Conservation (phyloP, 2,888 invertebrate species). For the Ophraella communa region DNA sequence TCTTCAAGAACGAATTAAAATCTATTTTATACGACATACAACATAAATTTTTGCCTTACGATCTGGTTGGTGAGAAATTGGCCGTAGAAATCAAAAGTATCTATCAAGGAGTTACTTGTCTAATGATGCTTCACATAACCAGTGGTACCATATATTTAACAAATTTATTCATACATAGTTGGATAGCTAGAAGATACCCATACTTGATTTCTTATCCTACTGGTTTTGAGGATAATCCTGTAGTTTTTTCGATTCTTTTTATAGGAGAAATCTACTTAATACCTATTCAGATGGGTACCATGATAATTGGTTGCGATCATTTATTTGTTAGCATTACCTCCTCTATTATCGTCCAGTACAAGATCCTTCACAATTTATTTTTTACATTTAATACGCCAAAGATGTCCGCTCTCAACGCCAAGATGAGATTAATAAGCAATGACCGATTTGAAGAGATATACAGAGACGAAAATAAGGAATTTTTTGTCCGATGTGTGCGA, state of each 20-base stretch:
- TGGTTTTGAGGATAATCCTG: neutral
- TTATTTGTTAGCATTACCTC: neutral
- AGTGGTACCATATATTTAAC: neutral
- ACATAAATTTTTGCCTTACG: constrained; percentile 10
- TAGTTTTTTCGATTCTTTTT: constrained; percentile 1
- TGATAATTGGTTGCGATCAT: constrained; percentile 4
- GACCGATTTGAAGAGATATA: neutral
- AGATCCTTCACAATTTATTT: constrained; percentile 3
- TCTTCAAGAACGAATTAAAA: neutral
- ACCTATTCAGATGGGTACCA: neutral
- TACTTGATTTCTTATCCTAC: constrained; percentile 1
- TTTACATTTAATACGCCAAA: constrained; percentile 1
- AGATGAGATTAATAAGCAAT: neutral
- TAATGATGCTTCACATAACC: neutral
- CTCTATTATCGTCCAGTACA: constrained; percentile 6
- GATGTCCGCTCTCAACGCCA: neutral
- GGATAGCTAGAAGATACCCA: neutral
- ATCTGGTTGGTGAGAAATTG: constrained; percentile 1
- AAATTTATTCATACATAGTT: neutral
- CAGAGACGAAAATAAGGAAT: constrained; percentile 2
- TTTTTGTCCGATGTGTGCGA: constrained; percentile 5
- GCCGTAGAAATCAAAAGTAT: neutral
- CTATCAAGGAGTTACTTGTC: neutral
- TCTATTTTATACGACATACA: neutral
- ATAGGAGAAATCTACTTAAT: neutral